Evolutionary conservation across 2,888 invertebrate species (phyloP), one percentile per base, ranked within the genome.

Genomic region (Xanthorhoe spadicearia): DNA sequence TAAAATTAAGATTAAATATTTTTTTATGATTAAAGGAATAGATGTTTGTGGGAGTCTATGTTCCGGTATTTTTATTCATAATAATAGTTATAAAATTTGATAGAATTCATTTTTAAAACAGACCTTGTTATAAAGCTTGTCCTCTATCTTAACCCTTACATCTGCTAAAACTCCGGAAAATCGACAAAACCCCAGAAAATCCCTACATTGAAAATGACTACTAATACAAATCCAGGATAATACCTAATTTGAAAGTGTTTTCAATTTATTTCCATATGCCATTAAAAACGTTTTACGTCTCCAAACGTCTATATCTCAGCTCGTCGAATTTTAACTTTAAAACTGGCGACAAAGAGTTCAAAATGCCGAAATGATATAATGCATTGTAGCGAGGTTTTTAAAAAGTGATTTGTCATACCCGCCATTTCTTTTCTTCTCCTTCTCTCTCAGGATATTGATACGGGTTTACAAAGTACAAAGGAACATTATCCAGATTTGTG

Each of bases 401-500:
- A 69, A 67, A 70, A 67, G 53, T 66, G 61, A 73, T 73, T 71
- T 69, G 67, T 71, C 71, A 71, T 67, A 69, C 66, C 69, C 28
- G 43, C 19, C 61, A 61, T 38, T 61, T 69, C 70, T 56, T n/a
- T n/a, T n/a, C n/a, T n/a, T n/a, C n/a, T n/a, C n/a, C n/a, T n/a
- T n/a, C n/a, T n/a, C n/a, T n/a, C n/a, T 17, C 54, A 46, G 59
- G 58, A 70, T 72, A 73, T 72, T 68, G 69, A 67, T 70, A 67
- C 50, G 66, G 64, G 66, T 23, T 53, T 72, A 61, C 60, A 50
- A 63, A 57, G 57, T 57, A 61, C 53, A 52, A 64, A 62, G 64
- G 60, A 23, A 64, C 51, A 56, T 54, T 65, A 54, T 60, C 53
- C 32, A 56, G 62, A 64, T 64, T 67, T 67, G 57, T 64, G 59